Conservation (phyloP, 2,888 invertebrate genomes). For the Caenorhabditis sp. region DNA sequence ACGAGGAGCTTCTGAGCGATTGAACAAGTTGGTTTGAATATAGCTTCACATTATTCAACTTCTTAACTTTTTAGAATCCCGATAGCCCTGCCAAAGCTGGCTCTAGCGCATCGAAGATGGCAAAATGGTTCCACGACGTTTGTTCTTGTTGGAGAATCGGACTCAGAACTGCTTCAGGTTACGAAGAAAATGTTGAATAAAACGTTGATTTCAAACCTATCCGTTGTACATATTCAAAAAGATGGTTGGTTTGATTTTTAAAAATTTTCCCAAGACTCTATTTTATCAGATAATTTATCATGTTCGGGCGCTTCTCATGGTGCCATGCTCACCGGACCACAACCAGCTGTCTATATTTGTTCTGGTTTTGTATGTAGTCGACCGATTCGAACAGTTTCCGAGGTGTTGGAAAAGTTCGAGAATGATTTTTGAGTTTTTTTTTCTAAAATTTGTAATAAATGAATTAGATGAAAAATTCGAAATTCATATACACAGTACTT, state of each 20-base stretch:
- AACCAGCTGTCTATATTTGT: slow-evolving; percentile 44
- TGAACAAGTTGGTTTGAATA: slow-evolving; percentile 73
- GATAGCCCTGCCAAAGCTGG: slow-evolving; percentile 27
- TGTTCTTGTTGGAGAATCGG: slow-evolving; percentile 24
- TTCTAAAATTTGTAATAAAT: slow-evolving; percentile 12
- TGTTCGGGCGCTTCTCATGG: slow-evolving; percentile 20
- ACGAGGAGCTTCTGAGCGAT: slow-evolving; percentile 76
- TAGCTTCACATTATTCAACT: background rate
- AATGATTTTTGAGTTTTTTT: background rate
- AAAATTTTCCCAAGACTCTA: too few species aligned
- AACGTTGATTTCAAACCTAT: slow-evolving; percentile 12
- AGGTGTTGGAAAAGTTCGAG: slow-evolving; percentile 12
- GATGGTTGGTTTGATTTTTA: slow-evolving; percentile 4
- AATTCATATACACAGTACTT: background rate
- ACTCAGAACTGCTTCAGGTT: slow-evolving; percentile 9
- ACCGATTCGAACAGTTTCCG: slow-evolving; percentile 24
- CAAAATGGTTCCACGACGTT: slow-evolving; percentile 25
- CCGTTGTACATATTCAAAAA: slow-evolving; percentile 23
- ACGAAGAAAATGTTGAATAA: slow-evolving; percentile 7
- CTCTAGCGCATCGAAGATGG: slow-evolving; percentile 21
- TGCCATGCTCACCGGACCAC: slow-evolving; percentile 23
- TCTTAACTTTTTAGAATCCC: slow-evolving; percentile 14
- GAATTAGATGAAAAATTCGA: background rate
- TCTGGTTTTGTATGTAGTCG: slow-evolving; percentile 30
- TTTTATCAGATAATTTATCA: slow-evolving; percentile 5